A percentile compares a stretch with the other conserved stretches of the same genome.
Conservation (phyloP, 2,888 invertebrate species). For the Drosophila atroscutellata region DNA sequence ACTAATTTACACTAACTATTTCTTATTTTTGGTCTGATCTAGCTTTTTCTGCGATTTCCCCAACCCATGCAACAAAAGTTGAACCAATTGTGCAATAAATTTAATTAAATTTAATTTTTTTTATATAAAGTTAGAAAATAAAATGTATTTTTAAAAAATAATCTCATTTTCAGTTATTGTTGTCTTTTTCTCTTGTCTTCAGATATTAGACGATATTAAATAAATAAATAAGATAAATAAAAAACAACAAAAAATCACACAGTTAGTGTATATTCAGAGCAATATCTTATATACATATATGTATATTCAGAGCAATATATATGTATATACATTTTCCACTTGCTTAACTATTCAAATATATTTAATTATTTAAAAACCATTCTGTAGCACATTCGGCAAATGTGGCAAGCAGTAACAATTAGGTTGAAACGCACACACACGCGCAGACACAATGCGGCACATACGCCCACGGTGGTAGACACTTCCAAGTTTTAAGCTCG, state of each 20-base stretch:
- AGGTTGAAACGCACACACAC: slow-evolving; percentile 3
- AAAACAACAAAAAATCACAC: neutral
- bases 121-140: too few species aligned
- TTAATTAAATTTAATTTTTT: too few species aligned
- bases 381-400: neutral
- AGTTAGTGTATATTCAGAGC: too few species aligned
- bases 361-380: slow-evolving; percentile 15
- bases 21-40: neutral
- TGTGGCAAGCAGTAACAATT: neutral
- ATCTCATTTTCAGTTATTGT: neutral
- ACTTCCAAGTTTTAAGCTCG: slow-evolving; percentile 55
- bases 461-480: slow-evolving; percentile 19
- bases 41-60: neutral
- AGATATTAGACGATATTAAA: too few species aligned
- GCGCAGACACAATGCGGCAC: slow-evolving; percentile 6
- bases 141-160: neutral
- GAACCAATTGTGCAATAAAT: neutral
- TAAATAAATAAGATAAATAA: neutral
- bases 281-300: too few species aligned
- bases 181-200: neutral
- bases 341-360: neutral
- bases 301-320: neutral
- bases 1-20: neutral
- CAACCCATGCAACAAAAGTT: neutral
- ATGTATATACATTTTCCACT: neutral